Base-by-base conservation (phyloP, 2,888 invertebrate genomes). In the Amphipyra berbera region DNA sequence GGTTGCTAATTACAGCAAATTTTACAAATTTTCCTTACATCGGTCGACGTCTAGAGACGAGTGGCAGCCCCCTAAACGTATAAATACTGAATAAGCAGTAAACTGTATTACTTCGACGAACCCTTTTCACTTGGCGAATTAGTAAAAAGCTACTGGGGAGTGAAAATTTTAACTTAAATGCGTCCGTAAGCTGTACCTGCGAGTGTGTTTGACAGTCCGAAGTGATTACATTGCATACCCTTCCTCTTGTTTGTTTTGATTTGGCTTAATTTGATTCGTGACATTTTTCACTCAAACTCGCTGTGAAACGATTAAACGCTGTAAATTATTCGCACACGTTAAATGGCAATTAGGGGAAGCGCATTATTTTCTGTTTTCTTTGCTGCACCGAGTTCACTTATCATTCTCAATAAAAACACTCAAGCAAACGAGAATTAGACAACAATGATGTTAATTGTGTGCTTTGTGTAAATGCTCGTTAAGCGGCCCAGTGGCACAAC, bases 81-180 rank as follows among this genome's bases (percentile, higher is more conserved):
- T 95, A 95, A 95, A 94, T 94, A 95, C 94, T 95, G 94, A 94
- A 95, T 94, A 94, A 94, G 95, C 94, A 94, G 93, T 92, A 94
- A 94, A 95, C 94, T 94, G 94, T 94, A 94, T 95, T 94, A 93
- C 94, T 94, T 92, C 92, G 87, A 81, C 90, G 93, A 94, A 95
- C 95, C 95, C 95, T 95, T 94, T 95, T 95, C 95, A 95, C 94
- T 95, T 94, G 93, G 94, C 94, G 93, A 94, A 95, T 95, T 95
- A 94, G 94, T 95, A 94, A 94, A 95, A 95, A 95, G 94, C 94
- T 90, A 92, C 90, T 90, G 93, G 94, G 94, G 94, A 93, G 94
- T 92, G 94, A 92, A 94, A 92, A 94, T 95, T 93, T 95, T 94
- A 94, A 94, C 89, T 95, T 93, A 94, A 94, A 94, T 89, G 91